These are phyloP conservation scores for Panagrolaimus sp. DNA, from an alignment of 1,140 invertebrate species.

Conservation along the genomic window DNA sequence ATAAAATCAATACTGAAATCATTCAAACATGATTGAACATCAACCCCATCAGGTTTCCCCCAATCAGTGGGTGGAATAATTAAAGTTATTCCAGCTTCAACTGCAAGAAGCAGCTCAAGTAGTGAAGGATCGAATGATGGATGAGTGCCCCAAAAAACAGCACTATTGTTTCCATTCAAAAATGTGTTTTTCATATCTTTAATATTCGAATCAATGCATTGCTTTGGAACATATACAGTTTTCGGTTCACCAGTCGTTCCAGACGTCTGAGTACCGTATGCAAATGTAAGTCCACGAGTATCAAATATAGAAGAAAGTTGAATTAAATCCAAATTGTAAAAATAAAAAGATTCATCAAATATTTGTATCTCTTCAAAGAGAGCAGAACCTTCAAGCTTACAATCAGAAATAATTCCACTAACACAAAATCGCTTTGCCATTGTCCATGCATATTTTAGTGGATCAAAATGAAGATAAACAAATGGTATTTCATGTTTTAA, in stretches of 20 bases:
- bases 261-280: neutral
- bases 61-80: neutral
- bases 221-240: neutral
- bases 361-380: no score
- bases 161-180: neutral
- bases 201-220: neutral
- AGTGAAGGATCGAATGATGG: conserved; percentile 1
- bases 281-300: neutral
- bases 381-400: neutral
- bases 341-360: neutral
- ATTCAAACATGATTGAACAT: neutral
- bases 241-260: neutral
- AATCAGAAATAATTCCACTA: neutral
- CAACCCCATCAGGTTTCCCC: neutral
- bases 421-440: neutral
- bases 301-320: neutral
- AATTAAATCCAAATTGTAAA: neutral
- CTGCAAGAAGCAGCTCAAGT: neutral
- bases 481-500: no score
- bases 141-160: neutral
- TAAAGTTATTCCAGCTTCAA: neutral
- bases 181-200: neutral
- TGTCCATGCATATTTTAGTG: neutral
- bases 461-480: no score
- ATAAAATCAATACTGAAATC: neutral